Evolutionary conservation across 2,113 vertebrate genomes (phyloP).

Genomic region (Stictonetta naevosa): DNA sequence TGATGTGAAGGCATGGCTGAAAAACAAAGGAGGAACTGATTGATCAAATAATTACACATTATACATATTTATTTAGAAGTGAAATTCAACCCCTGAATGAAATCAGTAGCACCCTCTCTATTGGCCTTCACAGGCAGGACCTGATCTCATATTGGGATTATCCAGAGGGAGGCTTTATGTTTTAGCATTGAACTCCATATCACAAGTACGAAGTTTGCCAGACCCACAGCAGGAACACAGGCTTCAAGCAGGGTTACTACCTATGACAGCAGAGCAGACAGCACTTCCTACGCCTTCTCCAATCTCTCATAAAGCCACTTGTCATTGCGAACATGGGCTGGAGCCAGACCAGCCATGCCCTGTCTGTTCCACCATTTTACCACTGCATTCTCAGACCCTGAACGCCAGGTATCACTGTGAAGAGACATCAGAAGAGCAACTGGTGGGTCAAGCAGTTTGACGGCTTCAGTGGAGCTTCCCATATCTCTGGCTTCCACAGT

Average conservation of each 20-base stretch:
- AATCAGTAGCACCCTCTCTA: not conserved
- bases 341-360: not conserved
- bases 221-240: too few relatives aligned
- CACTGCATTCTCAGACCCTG: not conserved
- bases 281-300: not conserved
- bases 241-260: not conserved
- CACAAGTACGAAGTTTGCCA: not conserved
- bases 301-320: not conserved
- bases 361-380: not conserved
- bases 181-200: not conserved
- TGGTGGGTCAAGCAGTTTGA: not conserved
- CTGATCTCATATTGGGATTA: not conserved
- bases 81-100: not conserved
- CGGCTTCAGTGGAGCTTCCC: not conserved
- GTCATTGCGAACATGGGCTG: not conserved
- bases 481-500: not conserved
- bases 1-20: not conserved
- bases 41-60: not conserved
- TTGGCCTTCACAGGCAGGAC: not conserved
- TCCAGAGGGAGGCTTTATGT: fast-evolving
- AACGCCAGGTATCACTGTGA: not conserved
- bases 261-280: not conserved
- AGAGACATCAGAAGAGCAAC: not conserved
- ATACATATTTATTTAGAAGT: not conserved
- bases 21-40: not conserved